Conservation (phyloP, 2,113 vertebrate genomes). For the Mastomys coucha region DNA sequence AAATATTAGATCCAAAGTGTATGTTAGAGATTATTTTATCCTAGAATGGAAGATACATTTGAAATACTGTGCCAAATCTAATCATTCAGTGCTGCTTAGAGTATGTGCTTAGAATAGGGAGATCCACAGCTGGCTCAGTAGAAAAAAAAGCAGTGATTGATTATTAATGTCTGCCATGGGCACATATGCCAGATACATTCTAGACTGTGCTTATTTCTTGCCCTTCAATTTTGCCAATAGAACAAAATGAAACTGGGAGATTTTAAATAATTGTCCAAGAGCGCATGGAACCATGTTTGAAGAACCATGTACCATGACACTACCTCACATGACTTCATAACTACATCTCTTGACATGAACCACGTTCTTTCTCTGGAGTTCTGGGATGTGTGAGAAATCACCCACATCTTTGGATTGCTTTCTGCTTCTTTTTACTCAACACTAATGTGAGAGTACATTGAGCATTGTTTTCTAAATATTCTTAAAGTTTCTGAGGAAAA, state of each 20-base stretch:
- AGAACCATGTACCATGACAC: background rate
- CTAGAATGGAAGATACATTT: constrained; percentile 33
- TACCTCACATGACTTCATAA: background rate
- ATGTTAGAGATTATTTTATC: constrained; percentile 57
- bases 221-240: background rate
- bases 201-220: background rate
- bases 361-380: background rate
- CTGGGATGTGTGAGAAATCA: constrained; percentile 25
- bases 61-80: constrained; percentile 52
- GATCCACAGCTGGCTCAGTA: background rate
- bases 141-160: constrained; percentile 24
- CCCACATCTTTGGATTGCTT: background rate
- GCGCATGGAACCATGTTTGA: background rate
- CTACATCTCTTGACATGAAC: background rate
- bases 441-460: background rate
- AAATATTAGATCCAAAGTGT: constrained; percentile 64
- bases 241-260: background rate
- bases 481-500: constrained; percentile 48
- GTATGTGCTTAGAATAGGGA: constrained; percentile 9
- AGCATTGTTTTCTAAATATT: constrained; percentile 16
- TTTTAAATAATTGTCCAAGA: background rate
- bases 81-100: background rate
- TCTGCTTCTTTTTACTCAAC: background rate
- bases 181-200: background rate
- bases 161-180: background rate